A percentile compares a stretch with the other conserved stretches of the same genome.
These are phyloP conservation scores for Spisula solida DNA, from an alignment of 2,888 invertebrate genomes.

Conservation along the genomic window DNA sequence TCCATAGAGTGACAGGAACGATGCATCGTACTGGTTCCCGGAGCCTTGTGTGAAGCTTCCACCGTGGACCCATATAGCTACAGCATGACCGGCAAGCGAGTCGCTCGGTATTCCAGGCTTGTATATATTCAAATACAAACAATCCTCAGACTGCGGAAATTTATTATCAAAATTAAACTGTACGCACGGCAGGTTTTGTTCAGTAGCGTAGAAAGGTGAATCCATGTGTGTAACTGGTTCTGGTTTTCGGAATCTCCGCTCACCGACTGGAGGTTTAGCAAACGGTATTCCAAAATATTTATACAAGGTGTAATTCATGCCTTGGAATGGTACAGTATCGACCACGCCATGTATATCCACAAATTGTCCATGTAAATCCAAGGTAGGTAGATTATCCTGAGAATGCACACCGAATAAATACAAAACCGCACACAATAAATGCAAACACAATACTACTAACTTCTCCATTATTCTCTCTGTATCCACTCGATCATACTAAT, in stretches of 20 bases:
- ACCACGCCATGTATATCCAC: background rate
- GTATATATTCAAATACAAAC: slow-evolving; percentile 71
- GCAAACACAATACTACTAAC: too few species aligned
- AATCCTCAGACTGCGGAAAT: slow-evolving; percentile 63
- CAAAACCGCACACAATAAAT: too few species aligned
- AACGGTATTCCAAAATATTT: slow-evolving; percentile 16
- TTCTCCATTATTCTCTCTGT: too few species aligned
- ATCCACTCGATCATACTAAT: too few species aligned
- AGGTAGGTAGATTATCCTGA: too few species aligned
- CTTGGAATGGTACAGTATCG: background rate
- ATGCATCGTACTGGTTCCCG: slow-evolving; percentile 26
- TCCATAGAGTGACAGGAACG: slow-evolving; percentile 37
- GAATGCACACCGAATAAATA: too few species aligned
- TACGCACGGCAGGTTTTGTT: background rate
- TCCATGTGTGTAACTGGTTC: background rate
- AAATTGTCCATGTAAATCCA: too few species aligned
- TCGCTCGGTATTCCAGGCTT: slow-evolving; percentile 42
- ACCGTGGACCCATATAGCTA: slow-evolving; percentile 67
- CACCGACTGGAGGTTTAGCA: slow-evolving; percentile 28
- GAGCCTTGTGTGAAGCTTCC: slow-evolving; percentile 55
- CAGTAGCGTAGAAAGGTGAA: background rate
- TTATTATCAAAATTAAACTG: background rate
- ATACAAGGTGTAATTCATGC: background rate
- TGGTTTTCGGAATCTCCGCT: slow-evolving; percentile 31
- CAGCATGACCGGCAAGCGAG: slow-evolving; percentile 32